phyloP scores from a whole-genome alignment of 1,140 invertebrate species.

The Diuraphis noxia region DNA sequence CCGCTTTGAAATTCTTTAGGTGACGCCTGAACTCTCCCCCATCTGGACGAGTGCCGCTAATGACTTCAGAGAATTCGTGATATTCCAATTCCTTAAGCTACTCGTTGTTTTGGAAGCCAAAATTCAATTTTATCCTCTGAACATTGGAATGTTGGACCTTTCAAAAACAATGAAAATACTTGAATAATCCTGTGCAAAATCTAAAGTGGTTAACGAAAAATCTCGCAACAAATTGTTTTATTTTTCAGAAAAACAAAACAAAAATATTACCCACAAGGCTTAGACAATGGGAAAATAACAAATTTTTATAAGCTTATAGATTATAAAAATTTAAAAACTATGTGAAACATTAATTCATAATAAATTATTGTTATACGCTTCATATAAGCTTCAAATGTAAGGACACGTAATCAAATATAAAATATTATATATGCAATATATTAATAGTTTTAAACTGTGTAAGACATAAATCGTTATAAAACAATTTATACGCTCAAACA shows the following conservation, averaged over 20 bases:
- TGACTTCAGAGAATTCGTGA: conserved; percentile 1
- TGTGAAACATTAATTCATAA: no score
- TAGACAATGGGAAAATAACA: no score
- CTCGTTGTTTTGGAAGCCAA: neutral
- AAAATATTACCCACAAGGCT: neutral
- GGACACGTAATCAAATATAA: neutral
- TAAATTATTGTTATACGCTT: no score
- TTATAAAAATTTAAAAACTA: no score
- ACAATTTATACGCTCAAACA: neutral
- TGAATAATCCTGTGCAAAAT: neutral
- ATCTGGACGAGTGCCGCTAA: neutral
- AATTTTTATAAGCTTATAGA: no score
- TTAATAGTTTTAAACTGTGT: neutral
- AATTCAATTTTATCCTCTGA: conserved; percentile 14
- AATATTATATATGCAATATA: neutral
- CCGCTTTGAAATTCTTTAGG: neutral
- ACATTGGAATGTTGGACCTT: neutral
- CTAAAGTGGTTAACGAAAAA: neutral
- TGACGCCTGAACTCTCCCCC: neutral
- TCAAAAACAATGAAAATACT: conserved; percentile 23
- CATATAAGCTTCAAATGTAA: no score
- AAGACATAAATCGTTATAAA: neutral
- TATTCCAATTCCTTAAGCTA: conserved; percentile 31
- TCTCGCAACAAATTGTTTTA: neutral
- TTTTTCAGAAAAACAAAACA: neutral